Percentiles rank a stretch among this genome's conserved stretches.
These are phyloP conservation scores for Otus scops DNA, from an alignment of 2,797 vertebrate genomes.

Conservation along the genomic window DNA sequence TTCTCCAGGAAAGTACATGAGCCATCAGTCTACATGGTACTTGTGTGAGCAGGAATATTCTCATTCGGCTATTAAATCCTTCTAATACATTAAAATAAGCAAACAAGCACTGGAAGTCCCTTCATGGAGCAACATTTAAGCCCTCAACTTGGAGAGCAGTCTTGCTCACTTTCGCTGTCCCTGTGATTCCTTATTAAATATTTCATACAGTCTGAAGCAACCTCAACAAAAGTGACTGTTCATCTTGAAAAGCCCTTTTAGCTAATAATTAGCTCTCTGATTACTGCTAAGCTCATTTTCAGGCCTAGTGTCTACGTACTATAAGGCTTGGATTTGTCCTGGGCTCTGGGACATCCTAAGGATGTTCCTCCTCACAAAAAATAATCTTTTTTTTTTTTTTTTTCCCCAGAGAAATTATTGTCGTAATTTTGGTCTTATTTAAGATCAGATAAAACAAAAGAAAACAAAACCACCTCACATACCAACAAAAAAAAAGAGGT, in stretches of 20 bases:
- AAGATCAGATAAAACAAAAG: neutral
- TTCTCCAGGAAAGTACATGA: neutral
- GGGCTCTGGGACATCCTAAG: neutral
- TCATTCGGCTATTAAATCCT: neutral
- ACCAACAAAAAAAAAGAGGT: no score
- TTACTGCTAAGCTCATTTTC: neutral
- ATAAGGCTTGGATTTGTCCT: neutral
- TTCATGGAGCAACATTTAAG: neutral
- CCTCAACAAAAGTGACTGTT: neutral
- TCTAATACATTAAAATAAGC: neutral
- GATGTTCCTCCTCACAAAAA: neutral
- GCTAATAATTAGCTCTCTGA: neutral
- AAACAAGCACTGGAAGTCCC: neutral
- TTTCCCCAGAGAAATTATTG: neutral
- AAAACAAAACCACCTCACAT: neutral
- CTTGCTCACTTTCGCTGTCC: neutral
- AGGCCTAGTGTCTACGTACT: neutral
- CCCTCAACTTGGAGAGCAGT: neutral
- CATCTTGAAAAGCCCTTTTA: neutral
- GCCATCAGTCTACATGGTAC: neutral
- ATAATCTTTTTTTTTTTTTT: no score
- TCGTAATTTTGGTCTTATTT: neutral
- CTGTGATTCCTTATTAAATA: neutral
- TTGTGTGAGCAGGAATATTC: neutral
- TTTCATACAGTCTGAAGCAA: neutral